These are phyloP conservation scores for Endomychus coccineus DNA, from an alignment of 2,888 invertebrate genomes.

Conservation along the genomic window DNA sequence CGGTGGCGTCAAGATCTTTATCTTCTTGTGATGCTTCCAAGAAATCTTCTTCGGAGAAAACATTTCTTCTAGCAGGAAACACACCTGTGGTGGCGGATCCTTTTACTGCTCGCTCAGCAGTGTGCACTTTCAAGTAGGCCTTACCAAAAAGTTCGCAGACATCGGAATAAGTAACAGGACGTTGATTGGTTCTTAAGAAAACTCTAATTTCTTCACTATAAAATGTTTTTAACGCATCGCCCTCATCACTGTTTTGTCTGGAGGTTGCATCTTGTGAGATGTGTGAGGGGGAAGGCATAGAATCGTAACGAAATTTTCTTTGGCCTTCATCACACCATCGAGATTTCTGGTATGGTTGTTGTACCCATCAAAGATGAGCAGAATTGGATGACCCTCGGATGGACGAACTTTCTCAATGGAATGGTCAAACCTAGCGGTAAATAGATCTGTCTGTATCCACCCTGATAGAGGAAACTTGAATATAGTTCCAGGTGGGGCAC, in stretches of 20 bases:
- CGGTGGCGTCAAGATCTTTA: not conserved
- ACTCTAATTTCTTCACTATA: slow-evolving; percentile 3
- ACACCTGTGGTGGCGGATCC: slow-evolving; percentile 3
- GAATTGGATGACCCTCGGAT: slow-evolving; percentile 1
- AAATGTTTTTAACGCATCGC: too few relatives aligned
- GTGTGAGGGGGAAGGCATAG: slow-evolving; percentile 1
- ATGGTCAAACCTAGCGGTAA: too few relatives aligned
- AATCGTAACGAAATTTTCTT: too few relatives aligned
- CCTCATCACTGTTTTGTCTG: slow-evolving; percentile 10
- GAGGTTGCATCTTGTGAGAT: not conserved
- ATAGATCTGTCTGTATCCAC: too few relatives aligned
- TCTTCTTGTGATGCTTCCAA: slow-evolving; percentile 1
- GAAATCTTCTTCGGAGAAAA: slow-evolving; percentile 1
- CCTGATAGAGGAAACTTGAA: too few relatives aligned
- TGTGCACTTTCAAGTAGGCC: slow-evolving; percentile 7
- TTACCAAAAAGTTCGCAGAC: slow-evolving; percentile 5
- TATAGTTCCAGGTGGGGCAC: too few relatives aligned
- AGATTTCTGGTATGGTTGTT: slow-evolving; percentile 1
- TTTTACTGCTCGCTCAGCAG: slow-evolving; percentile 7
- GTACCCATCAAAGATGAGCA: slow-evolving; percentile 1
- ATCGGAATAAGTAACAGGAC: slow-evolving; percentile 7
- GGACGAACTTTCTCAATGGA: too few relatives aligned
- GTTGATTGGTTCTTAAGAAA: slow-evolving; percentile 2
- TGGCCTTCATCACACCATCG: not conserved
- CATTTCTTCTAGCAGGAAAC: not conserved